Percentiles rank a stretch among this genome's conserved stretches.
Evolutionary conservation across 2,797 vertebrate species (phyloP).

Genomic region (Pogoniulus pusillus): DNA sequence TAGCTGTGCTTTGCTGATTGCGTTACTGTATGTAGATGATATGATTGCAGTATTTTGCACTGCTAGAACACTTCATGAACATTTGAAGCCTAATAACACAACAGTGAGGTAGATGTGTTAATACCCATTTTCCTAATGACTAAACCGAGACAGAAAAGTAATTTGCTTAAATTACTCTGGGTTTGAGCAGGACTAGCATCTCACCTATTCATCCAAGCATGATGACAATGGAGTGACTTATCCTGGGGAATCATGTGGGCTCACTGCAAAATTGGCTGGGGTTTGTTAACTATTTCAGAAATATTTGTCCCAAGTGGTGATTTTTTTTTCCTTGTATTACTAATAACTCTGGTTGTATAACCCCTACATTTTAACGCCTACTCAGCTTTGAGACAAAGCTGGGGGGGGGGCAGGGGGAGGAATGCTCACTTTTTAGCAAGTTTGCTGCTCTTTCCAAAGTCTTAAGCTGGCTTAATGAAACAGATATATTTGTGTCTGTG

Average conservation of each 20-base stretch:
- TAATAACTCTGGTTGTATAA: constrained; percentile 46
- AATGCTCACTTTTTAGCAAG: background rate
- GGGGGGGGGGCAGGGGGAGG: background rate
- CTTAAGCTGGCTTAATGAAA: background rate
- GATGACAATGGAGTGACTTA: constrained; percentile 61
- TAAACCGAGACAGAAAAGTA: constrained; percentile 63
- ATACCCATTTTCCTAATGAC: constrained; percentile 62
- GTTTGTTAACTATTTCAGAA: constrained; percentile 60
- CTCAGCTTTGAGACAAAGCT: constrained; percentile 11
- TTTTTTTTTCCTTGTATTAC: constrained; percentile 30
- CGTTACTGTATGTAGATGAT: constrained; percentile 44
- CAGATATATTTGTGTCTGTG: background rate
- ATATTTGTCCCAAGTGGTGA: constrained; percentile 4
- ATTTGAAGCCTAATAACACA: constrained; percentile 45
- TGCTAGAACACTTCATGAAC: constrained; percentile 45
- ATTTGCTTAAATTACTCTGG: constrained; percentile 64
- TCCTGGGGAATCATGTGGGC: constrained; percentile 31
- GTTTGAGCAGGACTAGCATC: constrained; percentile 15
- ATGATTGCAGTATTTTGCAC: constrained; percentile 52
- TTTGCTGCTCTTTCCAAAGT: background rate
- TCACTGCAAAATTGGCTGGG: constrained; percentile 11
- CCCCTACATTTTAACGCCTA: constrained; percentile 25
- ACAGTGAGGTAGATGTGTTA: constrained; percentile 49
- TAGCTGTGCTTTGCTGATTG: constrained; percentile 51
- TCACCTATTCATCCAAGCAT: constrained; percentile 45